These are phyloP conservation scores for Malachius bipustulatus DNA, from an alignment of 2,888 invertebrate genomes.

Conservation along the genomic window DNA sequence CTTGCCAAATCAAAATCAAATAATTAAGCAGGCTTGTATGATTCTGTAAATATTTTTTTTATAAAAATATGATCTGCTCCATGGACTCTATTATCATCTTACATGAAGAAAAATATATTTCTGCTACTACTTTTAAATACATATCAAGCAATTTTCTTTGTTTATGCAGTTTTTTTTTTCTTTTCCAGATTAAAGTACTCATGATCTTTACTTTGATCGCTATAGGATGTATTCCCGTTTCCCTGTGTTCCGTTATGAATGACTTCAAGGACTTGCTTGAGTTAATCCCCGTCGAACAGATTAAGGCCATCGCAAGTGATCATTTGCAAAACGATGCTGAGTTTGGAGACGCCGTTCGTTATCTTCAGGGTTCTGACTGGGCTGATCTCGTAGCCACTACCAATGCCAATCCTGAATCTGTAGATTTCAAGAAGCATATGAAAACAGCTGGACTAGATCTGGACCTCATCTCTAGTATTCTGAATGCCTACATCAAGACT, in stretches of 20 bases:
- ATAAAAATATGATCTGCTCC: too few species aligned
- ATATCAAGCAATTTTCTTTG: too few species aligned
- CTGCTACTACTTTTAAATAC: too few species aligned
- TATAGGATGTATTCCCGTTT: too few species aligned
- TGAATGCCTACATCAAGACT: slow-evolving; percentile 18
- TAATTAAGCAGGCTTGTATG: too few species aligned
- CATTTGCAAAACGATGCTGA: slow-evolving; percentile 21
- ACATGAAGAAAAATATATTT: too few species aligned
- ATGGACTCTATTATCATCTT: too few species aligned
- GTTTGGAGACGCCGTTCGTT: slow-evolving; percentile 19
- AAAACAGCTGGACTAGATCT: slow-evolving; percentile 19
- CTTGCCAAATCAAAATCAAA: too few species aligned
- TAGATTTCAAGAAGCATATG: slow-evolving; percentile 19
- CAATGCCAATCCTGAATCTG: slow-evolving; percentile 14
- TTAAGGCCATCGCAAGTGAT: slow-evolving; percentile 18
- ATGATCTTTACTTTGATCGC: too few species aligned
- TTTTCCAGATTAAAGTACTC: too few species aligned
- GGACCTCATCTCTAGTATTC: slow-evolving; percentile 14
- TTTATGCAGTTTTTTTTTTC: too few species aligned
- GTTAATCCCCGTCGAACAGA: slow-evolving; percentile 20
- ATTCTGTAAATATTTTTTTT: too few species aligned
- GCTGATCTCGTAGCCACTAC: slow-evolving; percentile 18
- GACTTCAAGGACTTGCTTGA: slow-evolving; percentile 21
- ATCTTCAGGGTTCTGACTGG: slow-evolving; percentile 24
- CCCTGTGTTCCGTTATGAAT: slow-evolving; percentile 12